These are phyloP conservation scores for Cheilosia impressa DNA, from an alignment of 2,888 invertebrate genomes.

Conservation along the genomic window DNA sequence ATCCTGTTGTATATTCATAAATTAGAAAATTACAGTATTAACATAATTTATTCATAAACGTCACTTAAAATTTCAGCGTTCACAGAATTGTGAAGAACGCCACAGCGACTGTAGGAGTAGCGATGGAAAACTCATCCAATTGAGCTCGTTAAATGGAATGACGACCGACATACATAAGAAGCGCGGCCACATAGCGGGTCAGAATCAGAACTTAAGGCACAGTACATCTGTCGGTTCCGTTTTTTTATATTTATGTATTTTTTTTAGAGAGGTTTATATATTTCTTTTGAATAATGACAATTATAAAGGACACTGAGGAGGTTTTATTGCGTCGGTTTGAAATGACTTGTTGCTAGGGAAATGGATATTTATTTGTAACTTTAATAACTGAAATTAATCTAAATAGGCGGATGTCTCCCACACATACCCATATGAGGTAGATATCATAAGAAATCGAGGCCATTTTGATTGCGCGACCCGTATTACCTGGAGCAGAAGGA, in stretches of 20 bases:
- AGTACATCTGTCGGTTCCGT: background rate
- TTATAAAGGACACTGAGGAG: slow-evolving; percentile 34
- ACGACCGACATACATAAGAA: background rate
- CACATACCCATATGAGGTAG: too few species aligned
- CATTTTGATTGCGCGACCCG: too few species aligned
- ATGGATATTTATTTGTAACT: background rate
- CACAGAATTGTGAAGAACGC: slow-evolving; percentile 46
- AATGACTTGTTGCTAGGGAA: slow-evolving; percentile 41
- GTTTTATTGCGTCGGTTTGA: slow-evolving; percentile 23
- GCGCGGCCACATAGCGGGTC: slow-evolving; percentile 29
- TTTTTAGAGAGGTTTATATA: background rate
- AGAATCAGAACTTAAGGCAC: slow-evolving; percentile 40
- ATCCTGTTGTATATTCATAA: slow-evolving; percentile 72
- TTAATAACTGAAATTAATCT: slow-evolving; percentile 23
- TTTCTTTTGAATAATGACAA: slow-evolving; percentile 1
- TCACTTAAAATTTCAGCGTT: slow-evolving; percentile 79
- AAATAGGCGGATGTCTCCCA: slow-evolving; percentile 14
- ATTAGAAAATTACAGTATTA: slow-evolving; percentile 81
- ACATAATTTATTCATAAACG: slow-evolving; percentile 83
- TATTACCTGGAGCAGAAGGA: too few species aligned
- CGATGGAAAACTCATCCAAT: slow-evolving; percentile 7
- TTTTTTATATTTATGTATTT: background rate
- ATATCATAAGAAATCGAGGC: too few species aligned
- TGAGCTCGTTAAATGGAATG: slow-evolving; percentile 24
- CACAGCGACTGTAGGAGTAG: slow-evolving; percentile 22